These are phyloP conservation scores for Babyrousa celebensis DNA, from an alignment of 2,797 vertebrate species.

Conservation along the genomic window DNA sequence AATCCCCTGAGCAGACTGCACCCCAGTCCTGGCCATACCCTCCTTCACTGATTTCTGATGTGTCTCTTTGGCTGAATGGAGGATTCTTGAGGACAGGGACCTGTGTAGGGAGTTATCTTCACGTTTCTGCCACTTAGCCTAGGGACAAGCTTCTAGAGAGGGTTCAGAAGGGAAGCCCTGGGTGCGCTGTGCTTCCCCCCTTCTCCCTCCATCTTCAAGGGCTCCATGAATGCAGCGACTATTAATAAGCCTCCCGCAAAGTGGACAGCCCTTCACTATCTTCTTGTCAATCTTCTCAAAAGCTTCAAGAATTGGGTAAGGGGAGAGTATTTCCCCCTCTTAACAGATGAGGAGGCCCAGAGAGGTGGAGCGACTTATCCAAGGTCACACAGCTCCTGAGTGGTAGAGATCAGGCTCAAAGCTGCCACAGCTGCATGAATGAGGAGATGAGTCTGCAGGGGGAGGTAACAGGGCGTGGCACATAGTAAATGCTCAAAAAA, in stretches of 20 bases:
- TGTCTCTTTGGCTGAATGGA: background rate
- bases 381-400: slow-evolving; percentile 2
- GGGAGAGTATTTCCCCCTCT: background rate
- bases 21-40: background rate
- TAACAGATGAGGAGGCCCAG: background rate
- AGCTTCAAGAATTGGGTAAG: background rate
- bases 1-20: background rate
- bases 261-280: background rate
- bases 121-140: background rate
- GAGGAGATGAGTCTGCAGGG: background rate
- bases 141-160: background rate
- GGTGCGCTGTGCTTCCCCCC: background rate
- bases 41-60: background rate
- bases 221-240: background rate
- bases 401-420: background rate
- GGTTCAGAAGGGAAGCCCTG: background rate
- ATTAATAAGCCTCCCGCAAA: background rate
- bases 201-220: background rate
- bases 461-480: background rate
- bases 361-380: background rate
- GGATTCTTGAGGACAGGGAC: background rate
- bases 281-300: background rate
- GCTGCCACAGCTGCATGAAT: background rate
- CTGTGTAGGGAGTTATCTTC: background rate
- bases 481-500: background rate